A percentile compares a stretch with the other conserved stretches of the same genome.
phyloP scores from a whole-genome alignment of 2,888 invertebrate species.

The Hirtodrosophila histrioides region DNA sequence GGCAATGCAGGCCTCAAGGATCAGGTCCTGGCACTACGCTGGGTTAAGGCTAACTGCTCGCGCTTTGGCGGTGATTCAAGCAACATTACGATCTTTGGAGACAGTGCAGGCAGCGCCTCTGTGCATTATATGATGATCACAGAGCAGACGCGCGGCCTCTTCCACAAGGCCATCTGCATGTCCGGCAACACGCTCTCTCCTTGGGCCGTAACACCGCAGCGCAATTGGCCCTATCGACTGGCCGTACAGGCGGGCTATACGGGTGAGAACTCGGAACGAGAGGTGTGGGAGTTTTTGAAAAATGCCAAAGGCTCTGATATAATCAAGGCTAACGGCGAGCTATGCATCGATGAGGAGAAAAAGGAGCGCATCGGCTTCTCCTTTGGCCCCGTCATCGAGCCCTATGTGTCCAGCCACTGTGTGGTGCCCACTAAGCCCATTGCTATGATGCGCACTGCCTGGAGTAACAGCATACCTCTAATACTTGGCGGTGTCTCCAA shows the following conservation, averaged over 20 bases:
- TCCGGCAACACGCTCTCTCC: slow-evolving; percentile 82
- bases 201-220: slow-evolving; percentile 82
- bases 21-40: slow-evolving; percentile 85
- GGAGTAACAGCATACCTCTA: slow-evolving; percentile 83
- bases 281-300: slow-evolving; percentile 83
- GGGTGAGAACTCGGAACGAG: slow-evolving; percentile 81
- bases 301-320: slow-evolving; percentile 80
- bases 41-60: slow-evolving; percentile 85
- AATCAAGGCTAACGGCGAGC: slow-evolving; percentile 76
- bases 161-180: slow-evolving; percentile 83
- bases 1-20: slow-evolving; percentile 86
- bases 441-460: slow-evolving; percentile 82
- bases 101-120: slow-evolving; percentile 85
- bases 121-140: slow-evolving; percentile 85
- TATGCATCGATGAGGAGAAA: slow-evolving; percentile 82
- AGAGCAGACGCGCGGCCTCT: slow-evolving; percentile 84
- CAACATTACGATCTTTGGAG: slow-evolving; percentile 86
- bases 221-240: slow-evolving; percentile 82
- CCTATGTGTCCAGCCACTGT: slow-evolving; percentile 80
- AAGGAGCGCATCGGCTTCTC: slow-evolving; percentile 82
- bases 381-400: slow-evolving; percentile 84
- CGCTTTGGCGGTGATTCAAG: slow-evolving; percentile 85
- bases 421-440: slow-evolving; percentile 82
- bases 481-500: slow-evolving; percentile 83
- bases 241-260: slow-evolving; percentile 81